Evolutionary conservation across 35 echinoderm and acorn worm species (phyloP).

Genomic region (Patiria miniata): DNA sequence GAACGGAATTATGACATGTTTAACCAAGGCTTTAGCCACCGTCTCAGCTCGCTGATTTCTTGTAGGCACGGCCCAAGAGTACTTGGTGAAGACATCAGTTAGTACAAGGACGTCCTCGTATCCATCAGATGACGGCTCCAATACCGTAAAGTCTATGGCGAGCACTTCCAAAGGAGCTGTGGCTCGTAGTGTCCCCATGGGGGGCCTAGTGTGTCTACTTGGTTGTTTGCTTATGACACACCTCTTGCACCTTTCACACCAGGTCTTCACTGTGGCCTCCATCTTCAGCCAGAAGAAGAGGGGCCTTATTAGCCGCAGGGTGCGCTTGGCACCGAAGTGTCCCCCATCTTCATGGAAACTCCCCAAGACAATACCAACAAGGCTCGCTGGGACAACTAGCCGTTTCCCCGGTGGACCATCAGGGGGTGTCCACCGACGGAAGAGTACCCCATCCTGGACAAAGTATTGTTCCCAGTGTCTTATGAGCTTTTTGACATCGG

Average conservation of each 20-base stretch:
- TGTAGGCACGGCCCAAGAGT: neutral
- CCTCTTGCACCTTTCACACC: neutral
- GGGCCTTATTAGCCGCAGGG: neutral
- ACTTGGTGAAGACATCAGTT: constrained; percentile 16
- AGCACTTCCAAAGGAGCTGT: neutral
- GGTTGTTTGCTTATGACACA: neutral
- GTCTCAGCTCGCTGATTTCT: neutral
- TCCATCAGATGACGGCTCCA: neutral
- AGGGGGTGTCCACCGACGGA: neutral
- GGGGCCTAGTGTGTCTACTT: neutral
- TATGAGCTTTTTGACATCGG: neutral
- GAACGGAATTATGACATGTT: neutral
- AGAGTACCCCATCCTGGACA: constrained; percentile 4
- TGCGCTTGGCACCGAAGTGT: neutral
- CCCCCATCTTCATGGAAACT: neutral
- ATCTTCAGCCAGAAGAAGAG: neutral
- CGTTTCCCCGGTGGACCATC: neutral
- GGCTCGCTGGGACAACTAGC: neutral
- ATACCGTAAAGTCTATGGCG: neutral
- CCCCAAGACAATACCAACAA: neutral
- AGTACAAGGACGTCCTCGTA: constrained; percentile 11
- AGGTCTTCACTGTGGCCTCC: neutral
- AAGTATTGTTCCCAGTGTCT: neutral
- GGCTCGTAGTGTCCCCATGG: neutral
- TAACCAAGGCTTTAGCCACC: neutral